These are phyloP conservation scores for Spodoptera frugiperda DNA, from an alignment of 1,140 invertebrate genomes.

Conservation along the genomic window DNA sequence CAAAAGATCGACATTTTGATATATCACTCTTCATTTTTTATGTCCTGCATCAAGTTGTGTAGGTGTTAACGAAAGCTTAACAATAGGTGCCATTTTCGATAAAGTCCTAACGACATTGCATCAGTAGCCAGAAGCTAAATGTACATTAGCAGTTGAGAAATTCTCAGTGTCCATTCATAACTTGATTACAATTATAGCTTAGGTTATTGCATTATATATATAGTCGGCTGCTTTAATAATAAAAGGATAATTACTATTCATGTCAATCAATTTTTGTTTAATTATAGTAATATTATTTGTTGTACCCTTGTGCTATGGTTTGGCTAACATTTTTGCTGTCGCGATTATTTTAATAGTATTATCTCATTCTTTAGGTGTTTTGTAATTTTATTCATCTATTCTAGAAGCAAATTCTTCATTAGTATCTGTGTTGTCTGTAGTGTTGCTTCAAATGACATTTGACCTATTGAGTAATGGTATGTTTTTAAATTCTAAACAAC, in stretches of 20 bases:
- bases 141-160: constrained; percentile 26
- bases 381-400: neutral
- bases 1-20: constrained; percentile 12
- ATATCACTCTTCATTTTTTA: constrained; percentile 3
- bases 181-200: constrained; percentile 8
- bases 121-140: constrained; percentile 27
- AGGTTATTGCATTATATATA: constrained; percentile 6
- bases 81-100: constrained; percentile 36
- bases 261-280: constrained; percentile 29
- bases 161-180: constrained; percentile 28
- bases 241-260: constrained; percentile 11
- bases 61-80: constrained; percentile 38
- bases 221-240: constrained; percentile 5
- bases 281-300: constrained; percentile 8
- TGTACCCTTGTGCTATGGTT: neutral
- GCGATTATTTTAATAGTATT: neutral
- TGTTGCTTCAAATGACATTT: neutral
- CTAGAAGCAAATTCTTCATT: neutral
- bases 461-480: neutral
- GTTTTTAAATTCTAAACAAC: neutral
- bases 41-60: constrained; percentile 1
- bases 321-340: neutral
- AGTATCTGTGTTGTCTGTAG: neutral
- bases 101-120: constrained; percentile 22
- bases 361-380: neutral